Percentiles rank a stretch among this genome's conserved stretches.
These are phyloP conservation scores for Cliona cf. orientalis DNA, from an alignment of 37 sponge, comb jelly and placozoan species.

Conservation along the genomic window DNA sequence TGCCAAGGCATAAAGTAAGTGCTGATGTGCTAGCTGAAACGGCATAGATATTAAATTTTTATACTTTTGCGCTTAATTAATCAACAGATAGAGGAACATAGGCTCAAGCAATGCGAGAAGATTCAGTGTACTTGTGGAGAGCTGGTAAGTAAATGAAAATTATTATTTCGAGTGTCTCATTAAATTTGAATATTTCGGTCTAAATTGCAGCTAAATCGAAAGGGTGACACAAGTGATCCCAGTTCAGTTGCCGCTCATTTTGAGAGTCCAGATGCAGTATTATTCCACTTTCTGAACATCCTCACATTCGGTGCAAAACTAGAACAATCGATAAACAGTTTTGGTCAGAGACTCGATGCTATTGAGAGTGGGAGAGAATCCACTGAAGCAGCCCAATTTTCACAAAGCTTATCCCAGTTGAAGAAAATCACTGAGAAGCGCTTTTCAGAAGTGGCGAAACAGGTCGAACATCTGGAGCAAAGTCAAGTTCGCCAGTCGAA, in stretches of 20 bases:
- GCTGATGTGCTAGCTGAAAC: not conserved
- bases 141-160: slow-evolving; percentile 8
- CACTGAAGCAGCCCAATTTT: not conserved
- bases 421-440: not conserved
- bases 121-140: slow-evolving; percentile 29
- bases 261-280: not conserved
- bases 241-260: not conserved
- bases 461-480: not conserved
- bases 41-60: not conserved
- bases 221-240: too few species aligned
- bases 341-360: not conserved
- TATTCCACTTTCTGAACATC: not conserved
- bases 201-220: too few species aligned
- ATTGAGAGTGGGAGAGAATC: not conserved
- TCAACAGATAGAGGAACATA: too few species aligned
- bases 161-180: too few species aligned
- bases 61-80: slow-evolving; percentile 10
- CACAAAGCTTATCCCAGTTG: not conserved
- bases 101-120: not conserved
- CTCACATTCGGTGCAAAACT: not conserved
- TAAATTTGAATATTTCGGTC: too few species aligned
- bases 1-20: slow-evolving; percentile 14
- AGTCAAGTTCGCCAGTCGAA: not conserved
- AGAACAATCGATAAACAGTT: not conserved
- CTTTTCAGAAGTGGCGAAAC: not conserved